Percentiles rank a stretch among this genome's conserved stretches.
Conservation (phyloP, 2,113 vertebrate genomes). For the Enhydra lutris region DNA sequence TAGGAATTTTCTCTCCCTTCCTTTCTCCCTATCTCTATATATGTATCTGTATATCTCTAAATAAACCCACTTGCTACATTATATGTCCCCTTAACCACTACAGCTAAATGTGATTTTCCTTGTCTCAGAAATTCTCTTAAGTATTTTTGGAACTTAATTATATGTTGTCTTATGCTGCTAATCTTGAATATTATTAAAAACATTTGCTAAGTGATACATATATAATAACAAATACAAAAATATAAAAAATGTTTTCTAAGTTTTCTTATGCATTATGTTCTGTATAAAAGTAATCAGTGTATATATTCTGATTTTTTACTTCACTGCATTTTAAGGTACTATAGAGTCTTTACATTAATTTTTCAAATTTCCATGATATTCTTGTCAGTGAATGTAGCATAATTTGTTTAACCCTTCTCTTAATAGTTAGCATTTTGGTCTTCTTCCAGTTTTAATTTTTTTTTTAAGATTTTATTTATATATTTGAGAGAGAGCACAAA, state of each 20-base stretch:
- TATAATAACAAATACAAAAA: not conserved
- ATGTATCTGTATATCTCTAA: not conserved
- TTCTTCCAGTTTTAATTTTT: not conserved
- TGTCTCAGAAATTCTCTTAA: not conserved
- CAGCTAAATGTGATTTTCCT: not conserved
- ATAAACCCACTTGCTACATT: not conserved
- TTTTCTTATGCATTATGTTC: not conserved
- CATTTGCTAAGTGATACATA: not conserved
- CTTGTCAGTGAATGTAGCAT: not conserved
- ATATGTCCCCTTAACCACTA: not conserved
- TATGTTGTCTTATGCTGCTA: not conserved
- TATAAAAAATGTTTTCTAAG: not conserved
- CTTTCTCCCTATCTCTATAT: not conserved
- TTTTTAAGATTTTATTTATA: not conserved
- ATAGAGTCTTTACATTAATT: not conserved
- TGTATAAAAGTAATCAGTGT: not conserved
- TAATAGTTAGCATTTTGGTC: not conserved
- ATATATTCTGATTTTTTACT: not conserved
- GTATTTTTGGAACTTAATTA: not conserved
- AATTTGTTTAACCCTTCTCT: not conserved
- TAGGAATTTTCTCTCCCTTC: not conserved
- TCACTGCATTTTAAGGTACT: not conserved
- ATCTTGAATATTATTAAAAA: slow-evolving; percentile 17
- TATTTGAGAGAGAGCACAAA: not conserved
- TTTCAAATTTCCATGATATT: slow-evolving; percentile 4